These are phyloP conservation scores for Cantharis flavilabris DNA, from an alignment of 2,888 invertebrate genomes.

Conservation along the genomic window DNA sequence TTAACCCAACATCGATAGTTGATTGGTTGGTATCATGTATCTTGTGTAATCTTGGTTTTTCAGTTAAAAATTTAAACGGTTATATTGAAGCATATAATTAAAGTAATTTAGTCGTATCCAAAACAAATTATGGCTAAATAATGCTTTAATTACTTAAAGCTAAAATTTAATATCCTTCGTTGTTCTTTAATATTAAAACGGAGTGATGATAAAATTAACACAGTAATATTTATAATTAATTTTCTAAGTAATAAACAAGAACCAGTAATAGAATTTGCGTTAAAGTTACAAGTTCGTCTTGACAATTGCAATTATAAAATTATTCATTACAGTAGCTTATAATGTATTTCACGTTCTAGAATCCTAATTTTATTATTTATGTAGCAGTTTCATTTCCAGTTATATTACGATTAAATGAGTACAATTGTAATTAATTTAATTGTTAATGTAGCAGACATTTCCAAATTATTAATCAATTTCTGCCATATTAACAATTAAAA, in stretches of 20 bases:
- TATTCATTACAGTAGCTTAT: slow-evolving; percentile 12
- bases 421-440: slow-evolving; percentile 2
- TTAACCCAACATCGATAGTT: background rate
- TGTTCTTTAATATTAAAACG: background rate
- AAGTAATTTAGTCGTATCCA: background rate
- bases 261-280: background rate
- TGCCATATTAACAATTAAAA: background rate
- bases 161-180: background rate
- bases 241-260: background rate
- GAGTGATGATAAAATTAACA: background rate
- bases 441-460: background rate
- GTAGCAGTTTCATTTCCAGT: slow-evolving; percentile 4
- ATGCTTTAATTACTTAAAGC: background rate
- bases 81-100: background rate
- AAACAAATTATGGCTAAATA: background rate
- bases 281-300: slow-evolving; percentile 3
- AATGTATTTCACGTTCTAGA: slow-evolving; percentile 6
- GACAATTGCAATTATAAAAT: slow-evolving; percentile 10
- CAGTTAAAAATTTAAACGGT: background rate
- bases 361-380: slow-evolving; percentile 14
- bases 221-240: background rate
- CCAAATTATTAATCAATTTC: background rate
- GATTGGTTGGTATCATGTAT: background rate
- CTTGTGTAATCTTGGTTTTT: background rate
- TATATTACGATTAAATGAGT: background rate